phyloP scores from a whole-genome alignment of 2,888 invertebrate species.

The Macrosoma leucophasiata region DNA sequence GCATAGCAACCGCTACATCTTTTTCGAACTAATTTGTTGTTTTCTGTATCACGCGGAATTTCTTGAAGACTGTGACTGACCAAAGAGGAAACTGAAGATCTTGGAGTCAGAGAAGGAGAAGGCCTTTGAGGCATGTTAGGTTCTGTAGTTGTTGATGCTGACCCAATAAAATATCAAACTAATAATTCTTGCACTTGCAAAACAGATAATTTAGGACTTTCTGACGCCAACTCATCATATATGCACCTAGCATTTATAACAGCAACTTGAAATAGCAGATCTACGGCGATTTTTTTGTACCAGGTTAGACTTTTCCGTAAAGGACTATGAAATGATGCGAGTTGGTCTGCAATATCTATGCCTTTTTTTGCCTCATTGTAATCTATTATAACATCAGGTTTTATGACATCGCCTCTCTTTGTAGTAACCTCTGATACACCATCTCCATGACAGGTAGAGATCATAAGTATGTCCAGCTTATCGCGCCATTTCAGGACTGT shows the following conservation, averaged over 20 bases:
- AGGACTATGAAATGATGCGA: no score
- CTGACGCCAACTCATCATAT: no score
- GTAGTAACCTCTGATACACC: constrained; percentile 15
- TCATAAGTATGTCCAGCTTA: constrained; percentile 24
- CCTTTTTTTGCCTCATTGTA: constrained; percentile 25
- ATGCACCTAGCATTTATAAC: no score
- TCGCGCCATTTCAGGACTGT: constrained; percentile 26
- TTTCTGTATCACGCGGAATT: constrained; percentile 1
- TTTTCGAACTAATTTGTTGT: neutral
- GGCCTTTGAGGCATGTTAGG: neutral
- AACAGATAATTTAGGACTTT: no score
- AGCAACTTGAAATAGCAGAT: no score
- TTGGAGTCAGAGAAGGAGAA: neutral
- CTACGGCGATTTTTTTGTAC: no score
- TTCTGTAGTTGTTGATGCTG: no score
- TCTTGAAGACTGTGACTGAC: neutral
- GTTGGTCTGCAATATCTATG: constrained; percentile 24
- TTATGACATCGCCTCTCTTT: constrained; percentile 10
- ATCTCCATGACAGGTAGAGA: constrained; percentile 24
- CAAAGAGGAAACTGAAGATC: neutral
- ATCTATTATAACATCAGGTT: constrained; percentile 17
- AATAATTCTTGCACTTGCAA: no score
- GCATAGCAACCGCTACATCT: neutral
- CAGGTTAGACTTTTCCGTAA: constrained; percentile 2
- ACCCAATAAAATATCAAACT: no score